These are phyloP conservation scores for Hemitrygon akajei DNA, from an alignment of 2,797 vertebrate species.

Conservation along the genomic window DNA sequence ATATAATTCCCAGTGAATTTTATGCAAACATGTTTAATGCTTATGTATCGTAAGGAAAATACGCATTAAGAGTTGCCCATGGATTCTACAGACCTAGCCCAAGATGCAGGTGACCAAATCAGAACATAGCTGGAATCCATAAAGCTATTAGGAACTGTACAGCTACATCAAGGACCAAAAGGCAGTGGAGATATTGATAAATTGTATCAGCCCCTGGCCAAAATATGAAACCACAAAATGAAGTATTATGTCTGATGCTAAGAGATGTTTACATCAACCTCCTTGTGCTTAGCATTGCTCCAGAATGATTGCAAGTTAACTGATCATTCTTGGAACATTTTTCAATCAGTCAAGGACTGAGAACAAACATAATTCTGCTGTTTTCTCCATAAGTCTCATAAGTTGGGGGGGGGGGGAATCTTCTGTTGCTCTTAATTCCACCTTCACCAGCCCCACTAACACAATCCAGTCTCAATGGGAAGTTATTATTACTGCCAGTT, in stretches of 20 bases:
- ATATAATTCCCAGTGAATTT: background rate
- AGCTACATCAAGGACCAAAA: background rate
- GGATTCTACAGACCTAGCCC: background rate
- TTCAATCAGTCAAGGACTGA: too few species aligned
- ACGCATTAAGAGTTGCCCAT: background rate
- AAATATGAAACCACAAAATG: too few species aligned
- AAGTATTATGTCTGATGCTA: too few species aligned
- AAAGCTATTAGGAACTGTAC: background rate
- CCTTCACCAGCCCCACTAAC: too few species aligned
- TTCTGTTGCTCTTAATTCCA: background rate
- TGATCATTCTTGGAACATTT: too few species aligned
- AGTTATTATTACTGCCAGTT: background rate
- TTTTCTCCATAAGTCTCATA: background rate
- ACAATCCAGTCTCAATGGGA: background rate
- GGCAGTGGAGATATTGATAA: background rate
- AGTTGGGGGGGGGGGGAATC: background rate
- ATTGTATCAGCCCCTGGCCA: background rate
- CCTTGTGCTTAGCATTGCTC: too few species aligned
- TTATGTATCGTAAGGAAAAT: background rate
- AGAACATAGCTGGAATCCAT: background rate
- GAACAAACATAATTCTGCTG: too few species aligned
- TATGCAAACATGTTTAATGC: background rate
- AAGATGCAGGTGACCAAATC: background rate
- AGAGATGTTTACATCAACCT: too few species aligned
- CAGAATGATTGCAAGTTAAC: too few species aligned